These are phyloP conservation scores for Lithobates sylvaticus DNA, from an alignment of 2,797 vertebrate species.

Conservation along the genomic window DNA sequence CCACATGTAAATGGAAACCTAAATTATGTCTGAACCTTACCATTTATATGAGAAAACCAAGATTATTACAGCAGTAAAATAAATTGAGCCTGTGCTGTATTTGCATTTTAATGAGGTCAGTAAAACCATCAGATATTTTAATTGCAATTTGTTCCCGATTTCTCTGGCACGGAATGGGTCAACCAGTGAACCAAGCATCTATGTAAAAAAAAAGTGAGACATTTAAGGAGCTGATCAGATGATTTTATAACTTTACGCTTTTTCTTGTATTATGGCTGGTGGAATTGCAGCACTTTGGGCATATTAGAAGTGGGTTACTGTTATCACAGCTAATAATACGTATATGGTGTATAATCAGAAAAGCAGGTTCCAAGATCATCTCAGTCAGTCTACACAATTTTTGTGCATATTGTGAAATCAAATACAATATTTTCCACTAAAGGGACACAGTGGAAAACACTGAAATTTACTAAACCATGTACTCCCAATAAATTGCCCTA, in stretches of 20 bases:
- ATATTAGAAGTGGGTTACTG: slow-evolving; percentile 12
- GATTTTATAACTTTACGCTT: slow-evolving; percentile 23
- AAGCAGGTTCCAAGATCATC: not conserved
- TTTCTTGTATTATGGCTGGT: not conserved
- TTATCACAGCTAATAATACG: slow-evolving; percentile 1
- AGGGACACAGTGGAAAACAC: not conserved
- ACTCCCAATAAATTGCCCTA: not conserved
- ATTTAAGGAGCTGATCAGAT: slow-evolving; percentile 29
- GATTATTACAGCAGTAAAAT: slow-evolving; percentile 57
- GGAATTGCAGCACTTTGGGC: slow-evolving; percentile 2
- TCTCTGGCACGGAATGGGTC: slow-evolving; percentile 50
- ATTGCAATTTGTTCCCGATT: slow-evolving; percentile 50
- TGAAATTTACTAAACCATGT: not conserved
- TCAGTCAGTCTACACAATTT: not conserved
- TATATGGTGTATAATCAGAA: not conserved
- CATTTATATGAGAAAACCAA: slow-evolving; percentile 48
- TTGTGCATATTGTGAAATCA: not conserved
- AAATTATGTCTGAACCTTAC: slow-evolving; percentile 43
- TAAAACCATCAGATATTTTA: slow-evolving; percentile 60
- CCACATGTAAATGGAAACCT: slow-evolving; percentile 25
- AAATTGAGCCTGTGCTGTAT: slow-evolving; percentile 52
- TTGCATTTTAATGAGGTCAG: slow-evolving; percentile 61
- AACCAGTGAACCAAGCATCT: slow-evolving; percentile 33
- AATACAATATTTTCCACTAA: not conserved
- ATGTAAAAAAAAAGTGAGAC: slow-evolving; percentile 31